phyloP scores from a whole-genome alignment of 1,140 invertebrate species.

The Archivesica marissinica region DNA sequence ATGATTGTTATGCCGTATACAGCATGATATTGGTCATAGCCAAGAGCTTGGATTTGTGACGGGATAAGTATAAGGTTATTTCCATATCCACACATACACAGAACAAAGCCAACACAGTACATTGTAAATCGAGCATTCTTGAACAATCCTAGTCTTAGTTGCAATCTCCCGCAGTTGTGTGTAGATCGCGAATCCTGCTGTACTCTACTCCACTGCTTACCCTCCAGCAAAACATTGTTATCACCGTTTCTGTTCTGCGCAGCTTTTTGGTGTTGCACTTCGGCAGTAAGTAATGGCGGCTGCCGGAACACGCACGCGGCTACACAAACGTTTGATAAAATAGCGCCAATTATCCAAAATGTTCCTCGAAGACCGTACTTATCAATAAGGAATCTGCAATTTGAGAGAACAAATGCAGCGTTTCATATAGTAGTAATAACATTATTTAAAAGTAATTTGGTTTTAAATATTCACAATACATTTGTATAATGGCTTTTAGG shows the following conservation, averaged over 20 bases:
- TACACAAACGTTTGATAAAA: conserved; percentile 29
- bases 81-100: conserved; percentile 54
- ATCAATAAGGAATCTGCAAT: conserved; percentile 23
- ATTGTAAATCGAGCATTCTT: conserved; percentile 41
- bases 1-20: conserved; percentile 36
- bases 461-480: no score
- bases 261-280: background rate
- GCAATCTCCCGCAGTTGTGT: background rate
- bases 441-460: no score
- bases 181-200: no score
- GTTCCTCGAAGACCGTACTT: conserved; percentile 24
- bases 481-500: no score
- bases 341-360: conserved; percentile 27
- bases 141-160: conserved; percentile 16
- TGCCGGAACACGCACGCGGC: conserved; percentile 46
- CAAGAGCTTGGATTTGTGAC: conserved; percentile 35
- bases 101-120: conserved; percentile 31
- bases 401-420: no score
- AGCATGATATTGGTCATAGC: conserved; percentile 11
- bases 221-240: background rate
- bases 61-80: conserved; percentile 50
- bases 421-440: no score
- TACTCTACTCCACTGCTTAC: background rate
- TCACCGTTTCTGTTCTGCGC: background rate
- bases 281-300: background rate